Evolutionary conservation across 2,888 invertebrate genomes (phyloP), one percentile per base, ranked within the genome.

Genomic region (Tiphia femorata): DNA sequence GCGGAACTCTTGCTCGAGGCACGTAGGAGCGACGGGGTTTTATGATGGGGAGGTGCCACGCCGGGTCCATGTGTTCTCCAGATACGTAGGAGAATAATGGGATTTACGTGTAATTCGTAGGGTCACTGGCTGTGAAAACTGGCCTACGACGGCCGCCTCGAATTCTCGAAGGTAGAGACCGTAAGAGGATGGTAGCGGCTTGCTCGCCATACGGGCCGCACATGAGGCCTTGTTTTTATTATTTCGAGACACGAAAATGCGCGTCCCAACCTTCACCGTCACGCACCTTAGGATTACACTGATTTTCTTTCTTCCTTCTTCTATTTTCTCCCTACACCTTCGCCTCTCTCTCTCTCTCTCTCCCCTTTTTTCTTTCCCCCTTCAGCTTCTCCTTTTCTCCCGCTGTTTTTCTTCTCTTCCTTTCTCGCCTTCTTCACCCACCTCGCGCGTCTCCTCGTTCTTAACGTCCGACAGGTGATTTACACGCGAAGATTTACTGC

Each of bases 401-500:
- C n/a, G n/a, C n/a, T n/a, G n/a, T n/a, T n/a, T 25, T 17, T 21
- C n/a, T 44, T 21, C 23, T 38, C 14, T 16, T 38, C 20, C 17
- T n/a, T 21, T 21, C 40, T n/a, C 20, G 23, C 14, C 40, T 40
- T 21, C 19, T 19, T 10, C 37, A 37, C 20, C 37, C 7, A 14
- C 40, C 40, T 40, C 21, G 20, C 37, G 37, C 19, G 14, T 6
- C 21, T 25, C 20, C 46, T 55, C 65, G 68, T 62, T 63, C 67
- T 70, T 68, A 67, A 67, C 68, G 63, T 63, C 69, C 69, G 73
- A 73, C 77, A 76, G 75, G 74, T 78, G 78, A 78, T 78, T 78
- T 78, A 78, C 78, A 74, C 76, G 72, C 67, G 49, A 70, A 67
- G 74, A 77, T 77, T 77, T 77, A 77, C 68, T 69, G 67, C 75